These are phyloP conservation scores for Cottus gobio DNA, from an alignment of 2,113 vertebrate species.

Conservation along the genomic window DNA sequence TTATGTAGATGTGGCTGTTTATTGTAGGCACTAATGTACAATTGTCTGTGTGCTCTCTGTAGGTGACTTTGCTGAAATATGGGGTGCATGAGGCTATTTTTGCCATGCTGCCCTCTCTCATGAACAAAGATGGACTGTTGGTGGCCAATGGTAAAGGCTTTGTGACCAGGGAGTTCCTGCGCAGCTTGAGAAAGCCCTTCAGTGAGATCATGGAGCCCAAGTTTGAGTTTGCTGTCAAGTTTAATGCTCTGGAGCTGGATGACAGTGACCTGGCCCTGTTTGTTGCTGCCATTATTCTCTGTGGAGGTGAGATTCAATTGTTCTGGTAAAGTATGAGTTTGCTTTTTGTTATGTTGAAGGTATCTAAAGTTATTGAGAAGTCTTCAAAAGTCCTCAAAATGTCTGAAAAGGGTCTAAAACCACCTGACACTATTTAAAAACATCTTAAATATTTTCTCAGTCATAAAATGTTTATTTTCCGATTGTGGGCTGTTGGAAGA, in stretches of 20 bases:
- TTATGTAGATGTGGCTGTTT: neutral
- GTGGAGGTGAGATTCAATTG: constrained; percentile 89
- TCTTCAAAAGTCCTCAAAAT: neutral
- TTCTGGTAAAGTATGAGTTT: constrained; percentile 1
- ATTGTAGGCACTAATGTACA: neutral
- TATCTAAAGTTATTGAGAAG: neutral
- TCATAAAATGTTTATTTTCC: neutral
- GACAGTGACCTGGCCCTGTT: constrained; percentile 99
- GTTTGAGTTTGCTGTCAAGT: constrained; percentile 98
- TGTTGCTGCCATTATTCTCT: constrained; percentile 97
- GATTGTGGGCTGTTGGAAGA: neutral
- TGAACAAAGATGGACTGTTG: constrained; percentile 98
- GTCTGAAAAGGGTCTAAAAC: neutral
- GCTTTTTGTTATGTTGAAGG: neutral
- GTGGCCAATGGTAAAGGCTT: constrained; percentile 97
- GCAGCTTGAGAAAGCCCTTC: constrained; percentile 96
- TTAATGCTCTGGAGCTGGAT: constrained; percentile 96
- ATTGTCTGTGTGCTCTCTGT: constrained; percentile 16
- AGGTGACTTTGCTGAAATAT: constrained; percentile 96
- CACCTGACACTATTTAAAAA: neutral
- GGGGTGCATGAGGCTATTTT: constrained; percentile 99
- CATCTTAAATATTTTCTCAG: neutral
- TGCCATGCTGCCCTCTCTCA: constrained; percentile 97
- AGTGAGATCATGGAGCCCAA: constrained; percentile 98
- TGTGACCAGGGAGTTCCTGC: constrained; percentile 96